A percentile compares a stretch with the other conserved stretches of the same genome.
Evolutionary conservation across 1,140 invertebrate species (phyloP).

Genomic region (Archivesica marissinica): DNA sequence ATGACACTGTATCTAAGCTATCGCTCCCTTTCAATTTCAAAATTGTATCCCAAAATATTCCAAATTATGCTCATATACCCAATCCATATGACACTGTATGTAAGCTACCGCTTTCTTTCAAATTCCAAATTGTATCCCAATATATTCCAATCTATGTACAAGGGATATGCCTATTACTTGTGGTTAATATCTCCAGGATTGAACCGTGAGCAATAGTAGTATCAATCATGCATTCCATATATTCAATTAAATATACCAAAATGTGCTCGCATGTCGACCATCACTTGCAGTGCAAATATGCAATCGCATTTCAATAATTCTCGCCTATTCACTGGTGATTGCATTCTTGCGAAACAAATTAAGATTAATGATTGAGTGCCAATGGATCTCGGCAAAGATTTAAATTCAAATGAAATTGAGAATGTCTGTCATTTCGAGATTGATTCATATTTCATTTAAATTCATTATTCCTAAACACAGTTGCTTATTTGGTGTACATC

Average conservation of each 20-base stretch:
- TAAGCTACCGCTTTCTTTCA: not conserved
- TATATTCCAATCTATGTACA: not conserved
- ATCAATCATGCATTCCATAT: not conserved
- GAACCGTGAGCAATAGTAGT: not conserved
- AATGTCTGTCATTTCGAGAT: not conserved
- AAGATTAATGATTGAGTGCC: not conserved
- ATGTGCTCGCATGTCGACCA: not conserved
- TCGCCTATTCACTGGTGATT: not conserved
- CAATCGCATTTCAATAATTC: slow-evolving; percentile 1
- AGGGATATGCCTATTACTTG: not conserved
- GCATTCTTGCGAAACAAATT: not conserved
- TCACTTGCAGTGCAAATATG: not conserved
- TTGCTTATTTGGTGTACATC: too few relatives aligned
- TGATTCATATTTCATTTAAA: not conserved
- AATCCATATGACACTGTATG: not conserved
- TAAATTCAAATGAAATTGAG: not conserved
- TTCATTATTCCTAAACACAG: too few relatives aligned
- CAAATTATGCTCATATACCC: not conserved
- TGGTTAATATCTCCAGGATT: not conserved
- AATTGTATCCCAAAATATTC: not conserved
- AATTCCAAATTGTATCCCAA: not conserved
- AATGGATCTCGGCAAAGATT: not conserved
- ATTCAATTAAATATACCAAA: not conserved
- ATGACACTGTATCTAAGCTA: not conserved
- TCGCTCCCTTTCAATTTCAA: not conserved